Conservation (phyloP, 1,140 invertebrate species). For the Drosophila watanabei region DNA sequence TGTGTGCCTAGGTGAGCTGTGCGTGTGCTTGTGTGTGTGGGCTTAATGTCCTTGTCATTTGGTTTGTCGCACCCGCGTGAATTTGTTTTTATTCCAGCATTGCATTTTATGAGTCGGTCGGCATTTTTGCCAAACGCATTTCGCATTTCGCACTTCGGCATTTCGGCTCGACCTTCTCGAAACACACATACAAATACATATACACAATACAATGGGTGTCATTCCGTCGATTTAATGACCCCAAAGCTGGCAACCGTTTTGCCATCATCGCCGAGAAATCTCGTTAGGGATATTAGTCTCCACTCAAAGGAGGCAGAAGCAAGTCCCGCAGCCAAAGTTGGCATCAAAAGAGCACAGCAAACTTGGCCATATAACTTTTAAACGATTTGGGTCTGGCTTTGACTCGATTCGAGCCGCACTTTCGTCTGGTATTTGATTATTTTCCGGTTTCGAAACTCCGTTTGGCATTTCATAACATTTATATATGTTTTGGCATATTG, state of each 20-base stretch:
- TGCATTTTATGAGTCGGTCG: conserved; percentile 77
- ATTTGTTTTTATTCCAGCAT: conserved; percentile 81
- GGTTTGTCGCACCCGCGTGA: conserved; percentile 81
- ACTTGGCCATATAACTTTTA: conserved; percentile 29
- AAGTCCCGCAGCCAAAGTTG: conserved; percentile 4
- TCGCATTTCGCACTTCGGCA: conserved; percentile 24
- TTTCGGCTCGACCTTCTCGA: conserved; percentile 16
- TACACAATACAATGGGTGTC: background rate
- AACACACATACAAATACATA: no score
- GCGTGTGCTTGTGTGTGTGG: conserved; percentile 19
- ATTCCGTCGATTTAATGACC: conserved; percentile 42
- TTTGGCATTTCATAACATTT: background rate
- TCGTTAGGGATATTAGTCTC: conserved; percentile 32
- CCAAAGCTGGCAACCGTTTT: conserved; percentile 37
- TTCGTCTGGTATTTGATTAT: conserved; percentile 9
- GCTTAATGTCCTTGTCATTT: conserved; percentile 78
- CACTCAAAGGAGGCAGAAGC: conserved; percentile 22
- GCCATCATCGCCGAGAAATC: conserved; percentile 34
- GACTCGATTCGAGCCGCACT: conserved; percentile 15
- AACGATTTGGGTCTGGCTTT: conserved; percentile 33
- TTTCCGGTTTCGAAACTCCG: background rate
- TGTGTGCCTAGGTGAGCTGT: conserved; percentile 22
- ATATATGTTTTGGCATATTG: background rate
- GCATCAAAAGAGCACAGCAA: conserved; percentile 9
- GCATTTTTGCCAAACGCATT: conserved; percentile 66